Evolutionary conservation across 2,113 vertebrate species (phyloP).

Genomic region (Eleginops maclovinus): DNA sequence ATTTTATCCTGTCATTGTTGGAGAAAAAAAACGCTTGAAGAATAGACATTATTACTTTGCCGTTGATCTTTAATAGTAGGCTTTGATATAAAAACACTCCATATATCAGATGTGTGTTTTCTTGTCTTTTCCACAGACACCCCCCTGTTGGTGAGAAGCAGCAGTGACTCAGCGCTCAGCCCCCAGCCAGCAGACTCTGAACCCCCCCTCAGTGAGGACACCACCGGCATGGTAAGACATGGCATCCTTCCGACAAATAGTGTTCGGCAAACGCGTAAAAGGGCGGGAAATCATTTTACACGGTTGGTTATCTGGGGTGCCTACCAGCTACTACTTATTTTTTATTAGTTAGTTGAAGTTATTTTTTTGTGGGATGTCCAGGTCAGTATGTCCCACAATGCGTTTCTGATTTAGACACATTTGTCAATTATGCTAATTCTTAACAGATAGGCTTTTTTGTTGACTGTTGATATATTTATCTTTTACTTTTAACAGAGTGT

Average conservation of each 20-base stretch:
- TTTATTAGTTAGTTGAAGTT: too few species aligned
- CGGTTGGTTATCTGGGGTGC: too few species aligned
- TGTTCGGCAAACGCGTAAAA: too few species aligned
- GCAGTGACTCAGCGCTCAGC: conserved; percentile 91
- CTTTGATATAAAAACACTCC: background rate
- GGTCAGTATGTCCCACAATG: too few species aligned
- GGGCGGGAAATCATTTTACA: too few species aligned
- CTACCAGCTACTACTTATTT: too few species aligned
- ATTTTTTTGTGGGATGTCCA: too few species aligned
- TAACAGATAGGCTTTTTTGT: background rate
- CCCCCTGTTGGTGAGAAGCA: conserved; percentile 94
- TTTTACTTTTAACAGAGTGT: background rate
- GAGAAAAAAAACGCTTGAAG: background rate
- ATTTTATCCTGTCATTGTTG: background rate
- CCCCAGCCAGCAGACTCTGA: conserved; percentile 82
- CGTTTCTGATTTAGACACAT: too few species aligned
- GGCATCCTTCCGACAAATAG: background rate
- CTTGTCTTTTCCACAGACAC: conserved; percentile 84
- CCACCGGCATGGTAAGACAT: conserved; percentile 63
- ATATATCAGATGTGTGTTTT: background rate
- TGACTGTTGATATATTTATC: background rate
- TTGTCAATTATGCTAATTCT: background rate
- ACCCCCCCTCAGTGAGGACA: conserved; percentile 77
- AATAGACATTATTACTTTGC: background rate
- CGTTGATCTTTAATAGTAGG: too few species aligned